phyloP scores from a whole-genome alignment of 2,113 vertebrate genomes.

The Nymphicus hollandicus region DNA sequence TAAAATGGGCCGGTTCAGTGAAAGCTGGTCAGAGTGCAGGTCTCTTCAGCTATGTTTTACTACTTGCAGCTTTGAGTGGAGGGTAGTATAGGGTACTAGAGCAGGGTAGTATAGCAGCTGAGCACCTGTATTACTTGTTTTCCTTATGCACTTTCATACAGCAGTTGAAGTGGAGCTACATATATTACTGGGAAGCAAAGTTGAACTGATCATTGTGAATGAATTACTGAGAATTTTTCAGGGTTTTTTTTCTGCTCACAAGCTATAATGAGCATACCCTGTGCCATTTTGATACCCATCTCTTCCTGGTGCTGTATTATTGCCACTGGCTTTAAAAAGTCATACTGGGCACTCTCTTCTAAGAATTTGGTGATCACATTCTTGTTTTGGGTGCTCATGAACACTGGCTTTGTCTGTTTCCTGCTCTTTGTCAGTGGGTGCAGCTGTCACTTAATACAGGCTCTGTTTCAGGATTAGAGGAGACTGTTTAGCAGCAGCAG shows the following conservation, averaged over 20 bases:
- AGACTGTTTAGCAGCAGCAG: neutral
- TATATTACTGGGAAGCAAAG: neutral
- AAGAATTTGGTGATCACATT: neutral
- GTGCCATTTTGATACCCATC: neutral
- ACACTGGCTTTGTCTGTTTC: neutral
- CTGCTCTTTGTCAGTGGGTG: neutral
- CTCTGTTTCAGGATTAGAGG: neutral
- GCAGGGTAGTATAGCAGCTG: neutral
- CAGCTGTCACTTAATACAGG: neutral
- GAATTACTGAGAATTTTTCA: neutral
- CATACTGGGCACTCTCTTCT: neutral
- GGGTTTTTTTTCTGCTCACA: neutral
- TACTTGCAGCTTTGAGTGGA: neutral
- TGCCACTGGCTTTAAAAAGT: neutral
- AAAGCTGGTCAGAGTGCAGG: neutral
- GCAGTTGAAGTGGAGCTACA: accelerated
- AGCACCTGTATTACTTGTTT: neutral
- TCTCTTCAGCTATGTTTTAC: neutral
- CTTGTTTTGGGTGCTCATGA: neutral
- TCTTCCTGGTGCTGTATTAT: neutral
- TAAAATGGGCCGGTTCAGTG: neutral
- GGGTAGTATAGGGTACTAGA: neutral
- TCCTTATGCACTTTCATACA: neutral
- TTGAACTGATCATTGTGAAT: neutral
- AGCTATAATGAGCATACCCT: neutral